These are phyloP conservation scores for Tylochromis polylepis DNA, from an alignment of 2,113 vertebrate genomes.

Conservation along the genomic window DNA sequence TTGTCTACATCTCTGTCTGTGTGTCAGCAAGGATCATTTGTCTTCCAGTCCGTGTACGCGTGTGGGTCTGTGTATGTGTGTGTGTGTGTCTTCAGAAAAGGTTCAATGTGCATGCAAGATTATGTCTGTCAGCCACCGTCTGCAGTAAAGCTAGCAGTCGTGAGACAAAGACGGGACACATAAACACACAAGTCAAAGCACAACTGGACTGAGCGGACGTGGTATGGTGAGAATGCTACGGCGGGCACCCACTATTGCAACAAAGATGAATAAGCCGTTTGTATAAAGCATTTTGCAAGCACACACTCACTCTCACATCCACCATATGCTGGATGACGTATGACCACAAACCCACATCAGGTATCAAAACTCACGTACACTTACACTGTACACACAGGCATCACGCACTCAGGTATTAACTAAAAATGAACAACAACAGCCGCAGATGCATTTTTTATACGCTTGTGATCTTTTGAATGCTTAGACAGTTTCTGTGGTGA, in stretches of 20 bases:
- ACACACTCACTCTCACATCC: slow-evolving; percentile 8
- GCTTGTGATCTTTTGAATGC: not conserved
- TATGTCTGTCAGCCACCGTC: slow-evolving; percentile 37
- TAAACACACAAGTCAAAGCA: slow-evolving; percentile 3
- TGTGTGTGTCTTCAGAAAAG: not conserved
- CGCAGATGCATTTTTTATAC: not conserved
- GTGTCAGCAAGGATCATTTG: slow-evolving; percentile 60
- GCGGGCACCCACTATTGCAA: slow-evolving; percentile 43
- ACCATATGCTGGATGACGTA: slow-evolving; percentile 27
- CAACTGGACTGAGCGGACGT: slow-evolving; percentile 20
- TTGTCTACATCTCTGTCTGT: slow-evolving; percentile 61
- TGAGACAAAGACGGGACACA: slow-evolving; percentile 39
- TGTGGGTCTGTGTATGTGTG: not conserved
- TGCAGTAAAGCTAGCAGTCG: slow-evolving; percentile 21
- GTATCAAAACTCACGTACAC: slow-evolving; percentile 31
- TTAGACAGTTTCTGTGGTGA: not conserved
- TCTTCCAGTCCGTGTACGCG: slow-evolving; percentile 18
- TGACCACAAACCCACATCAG: slow-evolving; percentile 18
- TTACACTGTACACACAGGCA: slow-evolving; percentile 24
- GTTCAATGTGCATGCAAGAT: slow-evolving; percentile 4
- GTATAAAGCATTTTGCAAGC: slow-evolving; percentile 49
- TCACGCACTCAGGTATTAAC: not conserved
- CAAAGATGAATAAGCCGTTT: slow-evolving; percentile 61
- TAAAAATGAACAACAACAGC: not conserved
- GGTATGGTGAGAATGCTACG: slow-evolving; percentile 64